Evolutionary conservation across 2,797 vertebrate genomes (phyloP).

Genomic region (Yasuhikotakia modesta): DNA sequence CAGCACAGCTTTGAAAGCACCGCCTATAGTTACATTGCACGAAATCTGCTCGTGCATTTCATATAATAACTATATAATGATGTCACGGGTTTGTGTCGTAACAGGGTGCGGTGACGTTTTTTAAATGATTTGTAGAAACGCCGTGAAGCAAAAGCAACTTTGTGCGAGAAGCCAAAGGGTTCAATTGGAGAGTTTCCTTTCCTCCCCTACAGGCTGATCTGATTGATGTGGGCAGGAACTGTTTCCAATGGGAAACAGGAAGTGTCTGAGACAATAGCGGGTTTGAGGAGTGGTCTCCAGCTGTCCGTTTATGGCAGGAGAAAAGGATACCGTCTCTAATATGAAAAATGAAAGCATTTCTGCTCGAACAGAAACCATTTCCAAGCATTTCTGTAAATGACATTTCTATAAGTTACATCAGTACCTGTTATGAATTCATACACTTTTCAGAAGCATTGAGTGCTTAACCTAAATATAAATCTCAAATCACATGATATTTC

Average conservation of each 20-base stretch:
- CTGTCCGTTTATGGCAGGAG: conserved; percentile 62
- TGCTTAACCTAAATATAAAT: not conserved
- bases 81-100: not conserved
- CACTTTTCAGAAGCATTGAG: not conserved
- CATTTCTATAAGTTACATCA: not conserved
- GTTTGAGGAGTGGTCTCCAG: conserved; percentile 66
- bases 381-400: not conserved
- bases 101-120: not conserved
- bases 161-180: conserved; percentile 61
- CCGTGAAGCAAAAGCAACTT: conserved; percentile 29
- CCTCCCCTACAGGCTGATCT: conserved; percentile 67
- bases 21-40: not conserved
- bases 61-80: too few relatives aligned
- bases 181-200: conserved; percentile 70
- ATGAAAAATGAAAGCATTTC: conserved; percentile 23
- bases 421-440: not conserved
- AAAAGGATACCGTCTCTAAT: conserved; percentile 60
- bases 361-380: conserved; percentile 17
- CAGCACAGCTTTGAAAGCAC: not conserved
- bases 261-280: conserved; percentile 75
- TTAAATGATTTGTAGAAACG: conserved; percentile 15
- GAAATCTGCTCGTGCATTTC: too few relatives aligned
- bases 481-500: not conserved
- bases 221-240: conserved; percentile 71
- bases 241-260: conserved; percentile 72